phyloP scores from a whole-genome alignment of 2,888 invertebrate genomes.

The Fragum sueziense region DNA sequence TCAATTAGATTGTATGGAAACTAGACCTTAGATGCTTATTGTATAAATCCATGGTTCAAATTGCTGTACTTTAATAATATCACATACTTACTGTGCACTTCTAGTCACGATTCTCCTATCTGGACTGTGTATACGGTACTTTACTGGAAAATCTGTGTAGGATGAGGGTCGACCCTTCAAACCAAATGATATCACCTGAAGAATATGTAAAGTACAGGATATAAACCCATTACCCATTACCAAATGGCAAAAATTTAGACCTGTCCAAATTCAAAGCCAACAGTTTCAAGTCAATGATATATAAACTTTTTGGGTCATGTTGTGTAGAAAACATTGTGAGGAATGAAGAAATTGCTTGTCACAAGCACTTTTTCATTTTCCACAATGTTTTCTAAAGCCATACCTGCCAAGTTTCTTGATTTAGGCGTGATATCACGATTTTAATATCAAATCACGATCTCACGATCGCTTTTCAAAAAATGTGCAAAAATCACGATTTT shows the following conservation, averaged over 20 bases:
- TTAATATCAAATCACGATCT: too few relatives aligned
- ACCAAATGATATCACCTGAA: constrained; percentile 77
- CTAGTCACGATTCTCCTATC: constrained; percentile 70
- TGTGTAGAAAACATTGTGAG: not conserved
- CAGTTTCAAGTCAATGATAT: not conserved
- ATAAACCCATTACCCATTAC: not conserved
- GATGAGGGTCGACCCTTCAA: constrained; percentile 69
- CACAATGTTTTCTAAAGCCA: not conserved
- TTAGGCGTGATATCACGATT: too few relatives aligned
- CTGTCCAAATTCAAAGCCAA: not conserved
- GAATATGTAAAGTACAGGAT: not conserved
- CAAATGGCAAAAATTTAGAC: too few relatives aligned
- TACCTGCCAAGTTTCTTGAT: too few relatives aligned
- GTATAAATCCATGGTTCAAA: not conserved
- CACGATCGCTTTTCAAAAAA: too few relatives aligned
- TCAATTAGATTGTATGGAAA: too few relatives aligned
- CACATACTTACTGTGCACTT: constrained; percentile 70
- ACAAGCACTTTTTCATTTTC: constrained; percentile 4
- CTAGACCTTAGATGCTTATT: too few relatives aligned
- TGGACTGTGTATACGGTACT: constrained; percentile 74
- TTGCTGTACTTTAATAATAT: not conserved
- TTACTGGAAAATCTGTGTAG: constrained; percentile 66
- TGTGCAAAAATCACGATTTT: too few relatives aligned
- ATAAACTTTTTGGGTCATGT: not conserved
- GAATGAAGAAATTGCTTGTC: not conserved